Conservation (phyloP, 2,113 vertebrate species). For the Xiphophorus couchianus region DNA sequence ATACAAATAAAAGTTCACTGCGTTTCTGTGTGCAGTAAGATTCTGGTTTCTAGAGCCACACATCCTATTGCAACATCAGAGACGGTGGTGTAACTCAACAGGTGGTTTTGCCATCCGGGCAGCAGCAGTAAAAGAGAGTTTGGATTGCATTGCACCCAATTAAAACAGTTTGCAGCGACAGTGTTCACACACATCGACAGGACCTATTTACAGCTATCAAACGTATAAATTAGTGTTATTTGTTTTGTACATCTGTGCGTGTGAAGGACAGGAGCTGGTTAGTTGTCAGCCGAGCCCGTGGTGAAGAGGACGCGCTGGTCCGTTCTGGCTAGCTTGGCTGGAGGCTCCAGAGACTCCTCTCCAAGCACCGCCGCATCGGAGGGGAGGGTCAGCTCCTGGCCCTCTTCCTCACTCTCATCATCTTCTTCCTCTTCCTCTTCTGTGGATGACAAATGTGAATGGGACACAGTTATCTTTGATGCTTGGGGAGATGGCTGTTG, state of each 20-base stretch:
- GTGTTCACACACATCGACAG: slow-evolving; percentile 45
- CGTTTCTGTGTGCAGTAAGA: slow-evolving; percentile 15
- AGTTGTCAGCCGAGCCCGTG: slow-evolving; percentile 75
- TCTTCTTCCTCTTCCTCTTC: slow-evolving; percentile 94
- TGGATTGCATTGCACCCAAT: slow-evolving; percentile 23
- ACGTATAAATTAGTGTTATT: slow-evolving; percentile 62
- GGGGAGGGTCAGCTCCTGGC: slow-evolving; percentile 87
- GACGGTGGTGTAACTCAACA: slow-evolving; percentile 31
- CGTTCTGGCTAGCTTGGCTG: slow-evolving; percentile 87
- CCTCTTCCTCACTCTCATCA: slow-evolving; percentile 91
- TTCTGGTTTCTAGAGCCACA: slow-evolving; percentile 33
- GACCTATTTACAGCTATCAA: slow-evolving; percentile 60
- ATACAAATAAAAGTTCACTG: slow-evolving; percentile 28
- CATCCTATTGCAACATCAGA: slow-evolving; percentile 24
- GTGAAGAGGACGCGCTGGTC: slow-evolving; percentile 83
- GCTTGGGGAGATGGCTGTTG: not conserved
- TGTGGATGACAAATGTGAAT: slow-evolving; percentile 50
- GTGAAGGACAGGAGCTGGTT: slow-evolving; percentile 25
- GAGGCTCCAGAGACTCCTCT: slow-evolving; percentile 87
- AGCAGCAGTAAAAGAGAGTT: slow-evolving; percentile 49
- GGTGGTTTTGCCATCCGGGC: slow-evolving; percentile 41
- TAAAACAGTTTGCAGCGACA: slow-evolving; percentile 34
- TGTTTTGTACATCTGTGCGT: slow-evolving; percentile 59
- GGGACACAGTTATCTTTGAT: not conserved
- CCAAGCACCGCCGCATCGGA: slow-evolving; percentile 79